Base-by-base conservation (phyloP, 92 coral and sea anemone species). In the Anthopleura xanthogrammica region DNA sequence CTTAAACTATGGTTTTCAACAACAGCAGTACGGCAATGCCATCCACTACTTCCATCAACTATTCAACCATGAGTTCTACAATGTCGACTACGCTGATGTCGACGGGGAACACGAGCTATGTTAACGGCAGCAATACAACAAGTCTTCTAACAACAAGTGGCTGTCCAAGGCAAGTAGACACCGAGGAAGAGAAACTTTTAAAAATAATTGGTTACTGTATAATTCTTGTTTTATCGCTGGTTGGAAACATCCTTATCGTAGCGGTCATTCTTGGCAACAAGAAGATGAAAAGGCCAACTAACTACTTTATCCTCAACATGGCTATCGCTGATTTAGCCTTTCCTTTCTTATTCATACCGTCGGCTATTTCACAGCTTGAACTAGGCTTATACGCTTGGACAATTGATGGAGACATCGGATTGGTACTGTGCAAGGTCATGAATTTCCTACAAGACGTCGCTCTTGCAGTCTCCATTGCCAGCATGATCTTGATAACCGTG, bases 281-380 rank as follows among this genome's bases (percentile, higher is more conserved):
- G 77, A 84, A 84, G 42, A 84, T 84, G 87, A 76, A 77, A 60
- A 75, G 52, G 40, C 52, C 87, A 7, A 84, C 81, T 0, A 84
- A 84, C 87, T 84, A 76, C 41, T 84, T 84, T 19, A 84, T 84
- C 36, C 52, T 84, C 39, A 84, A 84, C 87, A 84, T 84, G 81
- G 87, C 87, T 24, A 16, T 84, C 43, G 77, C 87, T 17, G 87
- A 84, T 72, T 66, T 84, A 48, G 80, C 77, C 16, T 66, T 84
- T 50, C 87, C 87, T 8, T 8, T 52, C 6, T 39, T 84, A 41
- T 42, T 77, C 6, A 20, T 84, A 13, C 66, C 81, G 8, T 36
- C 82, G 17, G 43, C 41, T 10, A 41, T 84, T 7, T 54, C 77
- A 14, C 12, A 56, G 62, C 22, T 84, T 12, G 20, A 62, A n/a